Evolutionary conservation across 2,113 vertebrate species (phyloP).

Genomic region (Phoxinus phoxinus): DNA sequence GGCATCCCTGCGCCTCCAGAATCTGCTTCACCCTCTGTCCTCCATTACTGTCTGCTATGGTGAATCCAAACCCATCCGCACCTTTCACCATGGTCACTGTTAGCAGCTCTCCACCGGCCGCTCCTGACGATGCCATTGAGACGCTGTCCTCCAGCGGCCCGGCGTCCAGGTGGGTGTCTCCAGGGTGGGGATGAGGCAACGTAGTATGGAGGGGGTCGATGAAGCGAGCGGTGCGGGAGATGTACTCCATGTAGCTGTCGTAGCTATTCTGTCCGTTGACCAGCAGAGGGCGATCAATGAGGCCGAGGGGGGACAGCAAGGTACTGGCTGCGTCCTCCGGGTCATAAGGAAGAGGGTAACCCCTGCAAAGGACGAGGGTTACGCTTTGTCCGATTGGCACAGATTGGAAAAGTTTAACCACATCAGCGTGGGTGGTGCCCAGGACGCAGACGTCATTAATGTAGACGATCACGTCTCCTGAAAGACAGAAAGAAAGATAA

Average conservation of each 20-base stretch:
- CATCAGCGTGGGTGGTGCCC: slow-evolving; percentile 97
- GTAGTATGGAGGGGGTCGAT: slow-evolving; percentile 78
- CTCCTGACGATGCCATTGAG: slow-evolving; percentile 95
- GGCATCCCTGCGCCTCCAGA: slow-evolving; percentile 95
- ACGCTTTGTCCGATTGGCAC: slow-evolving; percentile 97
- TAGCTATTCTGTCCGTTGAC: slow-evolving; percentile 95
- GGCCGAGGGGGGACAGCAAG: slow-evolving; percentile 90
- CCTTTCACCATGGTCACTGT: slow-evolving; percentile 98
- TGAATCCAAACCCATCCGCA: slow-evolving; percentile 95
- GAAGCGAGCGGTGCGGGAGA: slow-evolving; percentile 92
- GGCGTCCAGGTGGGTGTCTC: slow-evolving; percentile 90
- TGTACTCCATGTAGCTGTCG: slow-evolving; percentile 97
- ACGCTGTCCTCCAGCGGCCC: slow-evolving; percentile 89
- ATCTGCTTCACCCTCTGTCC: slow-evolving; percentile 98
- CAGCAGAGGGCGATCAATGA: slow-evolving; percentile 92
- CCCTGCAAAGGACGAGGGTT: slow-evolving; percentile 93
- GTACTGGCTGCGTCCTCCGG: slow-evolving; percentile 88
- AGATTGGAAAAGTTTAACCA: slow-evolving; percentile 98
- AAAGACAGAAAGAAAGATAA: slow-evolving; percentile 37
- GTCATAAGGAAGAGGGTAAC: slow-evolving; percentile 96
- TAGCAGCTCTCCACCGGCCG: slow-evolving; percentile 93
- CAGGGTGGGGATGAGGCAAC: slow-evolving; percentile 84
- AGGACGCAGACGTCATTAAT: slow-evolving; percentile 98
- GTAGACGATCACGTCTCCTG: slow-evolving; percentile 98
- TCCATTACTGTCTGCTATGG: slow-evolving; percentile 92